phyloP scores from a whole-genome alignment of 2,113 vertebrate species.

The Strix aluco region DNA sequence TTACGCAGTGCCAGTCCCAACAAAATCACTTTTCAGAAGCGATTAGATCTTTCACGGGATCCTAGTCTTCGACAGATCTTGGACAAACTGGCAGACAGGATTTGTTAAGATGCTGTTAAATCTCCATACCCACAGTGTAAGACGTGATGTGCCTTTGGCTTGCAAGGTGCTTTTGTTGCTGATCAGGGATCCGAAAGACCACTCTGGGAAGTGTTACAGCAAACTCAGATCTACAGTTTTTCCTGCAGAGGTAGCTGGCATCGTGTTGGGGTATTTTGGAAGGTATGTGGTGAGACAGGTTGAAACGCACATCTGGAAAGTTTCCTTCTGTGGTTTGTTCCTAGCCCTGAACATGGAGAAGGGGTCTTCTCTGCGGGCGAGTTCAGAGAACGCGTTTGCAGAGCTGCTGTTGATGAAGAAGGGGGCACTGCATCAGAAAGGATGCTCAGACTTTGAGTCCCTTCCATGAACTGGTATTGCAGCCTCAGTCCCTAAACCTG shows the following conservation, averaged over 20 bases:
- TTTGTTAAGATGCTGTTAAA: not conserved
- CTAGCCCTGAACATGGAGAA: not conserved
- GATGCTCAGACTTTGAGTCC: not conserved
- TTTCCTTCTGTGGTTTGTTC: not conserved
- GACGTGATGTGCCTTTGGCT: not conserved
- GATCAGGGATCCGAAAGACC: not conserved
- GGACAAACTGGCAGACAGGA: not conserved
- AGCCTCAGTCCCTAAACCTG: not conserved
- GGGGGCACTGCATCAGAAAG: not conserved
- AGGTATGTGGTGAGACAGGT: not conserved
- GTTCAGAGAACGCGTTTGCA: fast-evolving
- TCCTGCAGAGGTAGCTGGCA: not conserved
- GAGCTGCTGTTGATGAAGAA: not conserved
- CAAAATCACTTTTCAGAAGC: not conserved
- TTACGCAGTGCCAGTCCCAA: not conserved
- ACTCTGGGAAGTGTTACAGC: not conserved
- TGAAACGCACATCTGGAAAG: not conserved
- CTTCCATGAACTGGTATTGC: not conserved
- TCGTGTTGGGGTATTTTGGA: not conserved
- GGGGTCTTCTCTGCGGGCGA: not conserved
- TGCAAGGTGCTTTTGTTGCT: not conserved
- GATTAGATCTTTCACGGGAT: not conserved
- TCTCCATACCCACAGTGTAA: not conserved
- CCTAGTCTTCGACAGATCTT: not conserved
- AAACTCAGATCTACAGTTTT: not conserved